Evolutionary conservation across 2,113 vertebrate species (phyloP), one percentile per base, ranked within the genome.

Genomic region (Chrysochloris asiatica): DNA sequence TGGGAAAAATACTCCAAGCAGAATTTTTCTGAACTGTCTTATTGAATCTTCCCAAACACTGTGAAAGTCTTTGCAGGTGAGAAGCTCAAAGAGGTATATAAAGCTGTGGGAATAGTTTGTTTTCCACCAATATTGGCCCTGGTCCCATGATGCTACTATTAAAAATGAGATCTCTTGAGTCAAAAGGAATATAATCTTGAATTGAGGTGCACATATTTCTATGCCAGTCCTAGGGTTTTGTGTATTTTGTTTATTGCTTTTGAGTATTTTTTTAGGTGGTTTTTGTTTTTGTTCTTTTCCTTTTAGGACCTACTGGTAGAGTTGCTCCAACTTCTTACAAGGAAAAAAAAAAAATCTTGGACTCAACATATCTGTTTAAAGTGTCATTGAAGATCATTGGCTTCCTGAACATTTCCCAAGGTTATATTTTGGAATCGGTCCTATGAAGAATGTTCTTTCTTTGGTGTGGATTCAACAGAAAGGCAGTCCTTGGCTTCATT

Each of bases 401-500:
- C 16, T 69, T 11, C 71, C 41, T 16, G 61, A 33, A 5, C 54
- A 56, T 56, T n/a, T n/a, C n/a, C 54, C 19, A 56, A 56, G 54
- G 56, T 71, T 21, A 78, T 30, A 4, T 50, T 84, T 93, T 88
- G 6, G 30, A 77, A 48, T 8, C 17, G 85, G 83, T 52, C 48
- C 54, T 85, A 21, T 48, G 2, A 77, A 93, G 69, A 91, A 69
- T 67, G 22, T 0, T 4, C 10, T 2, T 59, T 89, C 26, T 88
- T 82, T 17, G n/a, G 28, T 67, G 33, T 63, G 43, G 77, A 86
- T 94, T 90, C 72, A 79, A 72, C 75, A 21, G 79, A 56, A 76
- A 93, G 56, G 26, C 36, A 52, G 5, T 36, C 19, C 47, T 72
- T 61, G 45, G 63, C 30, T 86, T 82, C 59, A 56, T 93, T 96